Conservation (phyloP, 2,113 vertebrate genomes). For the Recurvirostra avosetta region DNA sequence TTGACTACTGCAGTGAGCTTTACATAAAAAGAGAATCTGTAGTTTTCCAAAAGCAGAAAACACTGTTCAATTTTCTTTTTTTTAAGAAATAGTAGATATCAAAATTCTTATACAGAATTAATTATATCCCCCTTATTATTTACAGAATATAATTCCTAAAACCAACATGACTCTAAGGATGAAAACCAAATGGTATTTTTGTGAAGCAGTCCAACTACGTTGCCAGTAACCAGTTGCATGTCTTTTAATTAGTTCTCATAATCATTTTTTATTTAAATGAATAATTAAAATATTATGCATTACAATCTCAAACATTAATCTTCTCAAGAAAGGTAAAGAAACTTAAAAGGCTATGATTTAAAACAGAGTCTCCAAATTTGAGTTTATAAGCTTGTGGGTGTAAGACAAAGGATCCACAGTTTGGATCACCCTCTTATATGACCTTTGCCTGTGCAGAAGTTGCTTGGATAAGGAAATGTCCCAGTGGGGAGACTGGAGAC, state of each 20-base stretch:
- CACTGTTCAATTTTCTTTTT: not conserved
- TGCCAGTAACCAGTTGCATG: slow-evolving; percentile 21
- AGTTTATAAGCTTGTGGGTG: not conserved
- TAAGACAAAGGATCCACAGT: not conserved
- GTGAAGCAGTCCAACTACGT: not conserved
- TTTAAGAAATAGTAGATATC: not conserved
- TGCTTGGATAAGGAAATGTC: not conserved
- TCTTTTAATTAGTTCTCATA: slow-evolving; percentile 58
- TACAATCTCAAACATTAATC: slow-evolving; percentile 47
- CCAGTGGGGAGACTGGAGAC: not conserved
- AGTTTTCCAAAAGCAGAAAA: not conserved
- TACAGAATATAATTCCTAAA: slow-evolving; percentile 19
- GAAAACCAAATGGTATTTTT: slow-evolving; percentile 12
- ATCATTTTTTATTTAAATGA: slow-evolving; percentile 61
- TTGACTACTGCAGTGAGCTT: not conserved
- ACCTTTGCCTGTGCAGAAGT: not conserved
- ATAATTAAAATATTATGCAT: slow-evolving; percentile 59
- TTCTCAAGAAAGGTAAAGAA: slow-evolving; percentile 54
- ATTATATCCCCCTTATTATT: not conserved
- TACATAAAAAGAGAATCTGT: not conserved
- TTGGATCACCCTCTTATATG: not conserved
- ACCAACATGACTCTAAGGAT: not conserved
- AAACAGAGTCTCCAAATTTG: not conserved
- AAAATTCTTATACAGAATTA: not conserved
- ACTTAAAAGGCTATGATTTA: not conserved